Evolutionary conservation across 2,888 invertebrate genomes (phyloP), one percentile per base, ranked within the genome.

Genomic region (Euphydryas editha): DNA sequence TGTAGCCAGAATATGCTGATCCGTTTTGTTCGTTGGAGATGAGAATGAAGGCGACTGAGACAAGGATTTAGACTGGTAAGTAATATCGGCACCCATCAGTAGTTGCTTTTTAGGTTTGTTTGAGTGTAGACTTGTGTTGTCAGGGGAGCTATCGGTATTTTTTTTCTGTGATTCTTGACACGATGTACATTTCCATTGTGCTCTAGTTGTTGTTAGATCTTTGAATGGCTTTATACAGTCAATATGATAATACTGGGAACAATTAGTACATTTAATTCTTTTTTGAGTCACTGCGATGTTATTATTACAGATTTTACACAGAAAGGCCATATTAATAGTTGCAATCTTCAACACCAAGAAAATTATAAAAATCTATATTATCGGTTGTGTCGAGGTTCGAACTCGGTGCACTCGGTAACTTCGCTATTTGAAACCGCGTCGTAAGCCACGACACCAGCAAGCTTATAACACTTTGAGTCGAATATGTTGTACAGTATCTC

Each of bases 241-340:
- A 15, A 6, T 51, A 30, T 51, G 51, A 24, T 51, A 51, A 20
- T 51, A 51, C 30, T 51, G 51, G 6, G 51, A 51, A 30, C 51
- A 51, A 5, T 15, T 15, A 11, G 51, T 51, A 30, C 51, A 24
- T 24, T 51, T 51, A 51, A 51, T 51, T 51, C 21, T 51, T 51
- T 51, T 51, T 24, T 51, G 51, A 51, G 21, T 51, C 11, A 51
- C 51, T 24, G 51, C 51, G 24, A 51, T 20, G 15, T 51, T 51
- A 11, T 10, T n/a, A n/a, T 51, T 51, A 20, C 24, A 51, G 18
- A 51, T 24, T 15, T 51, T 21, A 24, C 51, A 51, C 15, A 30
- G 21, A 24, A 51, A 51, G 10, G 10, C 51, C 51, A 51, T 51
- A 20, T 51, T 30, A 20, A 51, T 49, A 17, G 13, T 11, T 49